These are phyloP conservation scores for Chamaedrilus cognettii DNA, from an alignment of 2,888 invertebrate species.

Conservation along the genomic window DNA sequence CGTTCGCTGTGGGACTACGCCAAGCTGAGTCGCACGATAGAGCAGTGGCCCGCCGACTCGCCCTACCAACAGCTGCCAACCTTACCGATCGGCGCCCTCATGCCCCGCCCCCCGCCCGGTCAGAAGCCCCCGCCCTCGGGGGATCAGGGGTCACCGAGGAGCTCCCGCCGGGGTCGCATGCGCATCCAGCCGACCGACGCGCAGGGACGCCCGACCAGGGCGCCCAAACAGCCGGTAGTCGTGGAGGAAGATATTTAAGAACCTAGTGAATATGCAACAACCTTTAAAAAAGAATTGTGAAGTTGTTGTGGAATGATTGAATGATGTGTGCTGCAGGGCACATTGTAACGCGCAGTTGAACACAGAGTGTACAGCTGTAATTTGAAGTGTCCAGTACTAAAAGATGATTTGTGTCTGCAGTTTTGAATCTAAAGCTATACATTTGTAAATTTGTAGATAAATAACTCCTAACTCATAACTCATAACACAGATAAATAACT, in stretches of 20 bases:
- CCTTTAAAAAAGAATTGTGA: too few relatives aligned
- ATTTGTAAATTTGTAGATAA: too few relatives aligned
- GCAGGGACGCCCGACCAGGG: not conserved
- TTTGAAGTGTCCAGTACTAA: too few relatives aligned
- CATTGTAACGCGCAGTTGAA: too few relatives aligned
- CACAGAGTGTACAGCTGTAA: too few relatives aligned
- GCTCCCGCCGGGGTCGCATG: not conserved
- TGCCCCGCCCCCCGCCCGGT: constrained; percentile 29
- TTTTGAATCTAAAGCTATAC: too few relatives aligned
- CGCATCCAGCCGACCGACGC: not conserved
- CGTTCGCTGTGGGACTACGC: constrained; percentile 52
- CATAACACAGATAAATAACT: too few relatives aligned
- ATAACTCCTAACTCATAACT: too few relatives aligned
- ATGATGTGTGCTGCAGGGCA: too few relatives aligned
- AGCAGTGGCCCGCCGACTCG: constrained; percentile 40
- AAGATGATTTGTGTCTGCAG: too few relatives aligned
- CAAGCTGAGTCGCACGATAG: constrained; percentile 44
- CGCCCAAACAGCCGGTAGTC: not conserved
- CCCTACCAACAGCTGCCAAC: constrained; percentile 47
- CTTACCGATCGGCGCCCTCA: constrained; percentile 39
- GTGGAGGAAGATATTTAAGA: not conserved
- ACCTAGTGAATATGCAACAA: too few relatives aligned
- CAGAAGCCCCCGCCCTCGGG: not conserved
- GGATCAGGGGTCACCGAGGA: not conserved
- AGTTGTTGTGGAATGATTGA: too few relatives aligned